Base-by-base conservation (phyloP, 2,888 invertebrate genomes). In the Oscheius sp. region DNA sequence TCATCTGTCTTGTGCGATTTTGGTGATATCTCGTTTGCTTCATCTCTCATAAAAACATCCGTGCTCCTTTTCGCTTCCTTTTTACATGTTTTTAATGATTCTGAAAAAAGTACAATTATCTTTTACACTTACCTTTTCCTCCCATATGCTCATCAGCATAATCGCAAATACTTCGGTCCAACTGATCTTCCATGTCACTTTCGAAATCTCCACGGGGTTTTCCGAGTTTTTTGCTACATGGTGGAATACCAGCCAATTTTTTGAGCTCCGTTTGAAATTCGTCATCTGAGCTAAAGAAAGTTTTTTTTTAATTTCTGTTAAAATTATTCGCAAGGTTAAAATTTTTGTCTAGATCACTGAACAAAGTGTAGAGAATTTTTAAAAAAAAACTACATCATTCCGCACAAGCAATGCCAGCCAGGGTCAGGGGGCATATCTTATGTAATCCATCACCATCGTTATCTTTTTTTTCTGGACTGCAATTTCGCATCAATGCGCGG, bases 261-360 rank as follows among this genome's bases (percentile, higher is more conserved):
- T 70, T 69, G n/a, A 79, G 66, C 33, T 75, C 70, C 29, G 71
- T 53, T 63, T 82, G 80, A 42, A 82, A 71, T 50, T 82, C 82
- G 48, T 82, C 82, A 50, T 82, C 82, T 31, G 81, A 81, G 64
- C 82, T 82, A 73, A 69, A 76, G 48, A 42, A n/a, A n/a, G n/a
- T n/a, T n/a, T n/a, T n/a, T n/a, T n/a, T n/a, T n/a, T n/a, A n/a
- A n/a, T n/a, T n/a, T n/a, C n/a, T n/a, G n/a, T n/a, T n/a, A n/a
- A n/a, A n/a, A n/a, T n/a, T n/a, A n/a, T n/a, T n/a, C n/a, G n/a
- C n/a, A n/a, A n/a, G n/a, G n/a, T n/a, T n/a, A n/a, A n/a, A n/a
- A n/a, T n/a, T n/a, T n/a, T n/a, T n/a, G n/a, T n/a, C n/a, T n/a
- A n/a, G n/a, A n/a, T n/a, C n/a, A n/a, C n/a, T n/a, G n/a, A n/a